Conservation (phyloP, 2,888 invertebrate genomes). For the Callosobruchus maculatus region DNA sequence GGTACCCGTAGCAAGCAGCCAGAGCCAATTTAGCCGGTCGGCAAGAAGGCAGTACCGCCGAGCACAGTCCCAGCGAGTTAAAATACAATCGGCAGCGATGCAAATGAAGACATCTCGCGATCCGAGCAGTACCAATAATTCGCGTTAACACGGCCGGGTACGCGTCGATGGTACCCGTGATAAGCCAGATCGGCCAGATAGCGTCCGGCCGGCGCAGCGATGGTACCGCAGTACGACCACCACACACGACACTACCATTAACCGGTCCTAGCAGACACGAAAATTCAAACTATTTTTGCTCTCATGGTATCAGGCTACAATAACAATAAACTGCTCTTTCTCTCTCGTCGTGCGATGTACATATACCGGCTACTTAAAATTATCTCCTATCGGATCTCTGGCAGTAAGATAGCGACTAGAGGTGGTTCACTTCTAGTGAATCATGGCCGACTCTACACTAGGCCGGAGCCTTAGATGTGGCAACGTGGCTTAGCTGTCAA, state of each 20-base stretch:
- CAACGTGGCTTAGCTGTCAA: too few species aligned
- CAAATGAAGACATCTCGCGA: neutral
- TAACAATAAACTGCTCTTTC: slow-evolving; percentile 22
- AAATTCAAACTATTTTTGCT: slow-evolving; percentile 21
- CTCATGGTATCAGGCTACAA: slow-evolving; percentile 9
- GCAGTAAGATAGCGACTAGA: slow-evolving; percentile 7
- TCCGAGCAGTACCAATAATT: slow-evolving; percentile 15
- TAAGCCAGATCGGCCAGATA: slow-evolving; percentile 13
- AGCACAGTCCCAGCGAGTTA: neutral
- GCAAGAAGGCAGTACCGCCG: neutral
- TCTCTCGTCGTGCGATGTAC: neutral
- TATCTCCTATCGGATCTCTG: slow-evolving; percentile 21
- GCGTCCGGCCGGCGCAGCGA: slow-evolving; percentile 11
- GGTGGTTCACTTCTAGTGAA: neutral
- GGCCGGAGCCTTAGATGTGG: too few species aligned
- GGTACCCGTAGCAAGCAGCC: neutral
- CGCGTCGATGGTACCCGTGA: slow-evolving; percentile 24
- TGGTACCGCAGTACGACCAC: slow-evolving; percentile 22
- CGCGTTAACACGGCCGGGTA: slow-evolving; percentile 20
- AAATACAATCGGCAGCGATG: neutral
- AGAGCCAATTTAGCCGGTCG: neutral
- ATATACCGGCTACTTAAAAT: slow-evolving; percentile 23
- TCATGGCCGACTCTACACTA: too few species aligned
- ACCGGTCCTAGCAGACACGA: slow-evolving; percentile 32
- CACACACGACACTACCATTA: slow-evolving; percentile 37